These are phyloP conservation scores for Maconellicoccus hirsutus DNA, from an alignment of 1,140 invertebrate species.

Conservation along the genomic window DNA sequence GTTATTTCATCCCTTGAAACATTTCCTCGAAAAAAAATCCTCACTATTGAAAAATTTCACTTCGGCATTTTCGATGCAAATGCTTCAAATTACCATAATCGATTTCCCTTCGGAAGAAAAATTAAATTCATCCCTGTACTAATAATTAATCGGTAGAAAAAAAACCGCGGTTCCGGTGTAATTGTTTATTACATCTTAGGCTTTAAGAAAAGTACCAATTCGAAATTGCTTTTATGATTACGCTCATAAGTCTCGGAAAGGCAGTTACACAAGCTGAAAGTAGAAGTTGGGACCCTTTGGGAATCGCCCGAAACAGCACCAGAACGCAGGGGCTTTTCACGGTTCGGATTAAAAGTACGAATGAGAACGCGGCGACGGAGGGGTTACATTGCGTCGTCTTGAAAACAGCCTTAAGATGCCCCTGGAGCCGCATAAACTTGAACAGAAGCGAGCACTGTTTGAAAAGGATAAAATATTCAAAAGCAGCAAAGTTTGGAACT, in stretches of 20 bases:
- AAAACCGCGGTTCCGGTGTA: neutral
- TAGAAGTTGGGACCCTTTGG: conserved; percentile 14
- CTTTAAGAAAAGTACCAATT: conserved; percentile 12
- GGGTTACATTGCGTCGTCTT: conserved; percentile 16
- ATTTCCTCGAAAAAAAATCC: too few relatives aligned
- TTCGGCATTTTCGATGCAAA: neutral
- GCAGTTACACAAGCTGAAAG: conserved; percentile 17
- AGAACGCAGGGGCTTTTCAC: neutral
- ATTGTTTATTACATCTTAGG: neutral
- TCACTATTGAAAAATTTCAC: neutral
- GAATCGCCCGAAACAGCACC: neutral
- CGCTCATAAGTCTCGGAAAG: conserved; percentile 12
- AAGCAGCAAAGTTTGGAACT: conserved; percentile 19
- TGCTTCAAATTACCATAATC: neutral
- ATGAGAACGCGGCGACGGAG: neutral
- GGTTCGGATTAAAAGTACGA: conserved; percentile 19
- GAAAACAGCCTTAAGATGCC: conserved; percentile 22
- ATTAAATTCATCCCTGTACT: neutral
- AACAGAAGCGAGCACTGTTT: conserved; percentile 14
- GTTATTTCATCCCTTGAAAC: too few relatives aligned
- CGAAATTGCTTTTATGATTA: conserved; percentile 22
- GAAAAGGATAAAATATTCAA: conserved; percentile 22
- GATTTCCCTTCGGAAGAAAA: neutral
- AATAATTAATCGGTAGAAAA: neutral
- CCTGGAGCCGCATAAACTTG: conserved; percentile 18